Percentiles rank a stretch among this genome's conserved stretches.
phyloP scores from a whole-genome alignment of 1,140 invertebrate species.

The Pseudomyrmex gracilis region DNA sequence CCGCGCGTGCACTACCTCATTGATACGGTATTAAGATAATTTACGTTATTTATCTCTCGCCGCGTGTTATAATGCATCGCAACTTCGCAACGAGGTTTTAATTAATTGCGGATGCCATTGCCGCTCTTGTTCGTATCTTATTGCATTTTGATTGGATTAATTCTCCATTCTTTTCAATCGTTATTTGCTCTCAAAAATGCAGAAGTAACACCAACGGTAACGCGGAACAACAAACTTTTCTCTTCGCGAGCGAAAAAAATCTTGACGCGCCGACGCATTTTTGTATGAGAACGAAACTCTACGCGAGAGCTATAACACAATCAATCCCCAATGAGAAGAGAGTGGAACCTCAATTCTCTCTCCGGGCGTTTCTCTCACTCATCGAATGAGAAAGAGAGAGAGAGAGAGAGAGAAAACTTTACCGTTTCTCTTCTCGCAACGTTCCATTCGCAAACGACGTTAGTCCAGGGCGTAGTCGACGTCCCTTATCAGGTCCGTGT shows the following conservation, averaged over 20 bases:
- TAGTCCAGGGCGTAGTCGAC: conserved; percentile 36
- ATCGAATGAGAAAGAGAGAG: no score
- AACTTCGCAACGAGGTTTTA: conserved; percentile 34
- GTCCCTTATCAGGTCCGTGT: conserved; percentile 47
- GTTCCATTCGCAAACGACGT: conserved; percentile 54
- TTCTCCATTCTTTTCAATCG: not conserved
- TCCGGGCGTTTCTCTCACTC: not conserved
- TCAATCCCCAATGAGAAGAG: conserved; percentile 8
- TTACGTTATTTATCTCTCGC: conserved; percentile 45
- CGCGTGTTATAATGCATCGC: not conserved
- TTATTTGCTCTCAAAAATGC: not conserved
- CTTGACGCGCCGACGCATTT: not conserved
- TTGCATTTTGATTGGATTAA: not conserved
- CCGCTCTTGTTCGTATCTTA: conserved; percentile 14
- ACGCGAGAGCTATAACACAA: conserved; percentile 21
- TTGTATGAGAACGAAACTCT: not conserved
- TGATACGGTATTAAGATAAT: conserved; percentile 54
- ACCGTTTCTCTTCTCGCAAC: conserved; percentile 38
- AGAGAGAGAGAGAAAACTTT: conserved; percentile 32
- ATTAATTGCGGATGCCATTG: conserved; percentile 25
- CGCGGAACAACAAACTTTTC: conserved; percentile 11
- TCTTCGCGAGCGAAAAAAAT: not conserved
- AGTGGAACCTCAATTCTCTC: not conserved
- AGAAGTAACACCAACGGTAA: not conserved
- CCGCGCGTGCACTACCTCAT: conserved; percentile 26